Conservation (phyloP, 1,140 invertebrate genomes). For the Parapsyche elsis region DNA sequence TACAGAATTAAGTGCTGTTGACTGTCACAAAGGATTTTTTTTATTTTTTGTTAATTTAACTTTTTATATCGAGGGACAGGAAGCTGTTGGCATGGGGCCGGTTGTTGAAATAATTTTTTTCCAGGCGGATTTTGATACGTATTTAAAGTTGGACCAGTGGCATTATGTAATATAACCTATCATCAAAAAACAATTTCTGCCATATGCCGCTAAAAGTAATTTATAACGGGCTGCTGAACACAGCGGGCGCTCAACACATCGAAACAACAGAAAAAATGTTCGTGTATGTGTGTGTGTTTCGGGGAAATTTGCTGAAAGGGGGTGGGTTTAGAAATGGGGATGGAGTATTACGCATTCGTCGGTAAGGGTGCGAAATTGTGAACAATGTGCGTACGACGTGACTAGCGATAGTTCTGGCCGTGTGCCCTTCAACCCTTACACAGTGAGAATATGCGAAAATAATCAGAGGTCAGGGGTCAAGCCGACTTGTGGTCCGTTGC, state of each 20-base stretch:
- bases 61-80: no score
- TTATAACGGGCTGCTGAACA: constrained; percentile 47
- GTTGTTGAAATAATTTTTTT: background rate
- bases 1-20: no score
- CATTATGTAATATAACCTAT: constrained; percentile 52
- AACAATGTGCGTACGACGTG: constrained; percentile 8
- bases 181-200: constrained; percentile 53
- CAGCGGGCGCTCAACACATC: constrained; percentile 30
- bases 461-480: background rate
- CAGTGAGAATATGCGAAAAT: constrained; percentile 8
- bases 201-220: constrained; percentile 54
- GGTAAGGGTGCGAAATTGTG: background rate
- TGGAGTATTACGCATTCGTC: background rate
- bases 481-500: no score
- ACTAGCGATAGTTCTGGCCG: background rate
- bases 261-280: constrained; percentile 17
- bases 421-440: background rate
- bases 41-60: no score
- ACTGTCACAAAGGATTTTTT: no score
- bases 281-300: background rate
- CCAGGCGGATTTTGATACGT: constrained; percentile 15
- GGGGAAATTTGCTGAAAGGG: background rate
- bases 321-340: background rate
- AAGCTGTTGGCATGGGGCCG: background rate
- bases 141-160: constrained; percentile 50